A percentile compares a stretch with the other conserved stretches of the same genome.
Evolutionary conservation across 1,140 invertebrate species (phyloP).

Genomic region (Lepidurus packardi): DNA sequence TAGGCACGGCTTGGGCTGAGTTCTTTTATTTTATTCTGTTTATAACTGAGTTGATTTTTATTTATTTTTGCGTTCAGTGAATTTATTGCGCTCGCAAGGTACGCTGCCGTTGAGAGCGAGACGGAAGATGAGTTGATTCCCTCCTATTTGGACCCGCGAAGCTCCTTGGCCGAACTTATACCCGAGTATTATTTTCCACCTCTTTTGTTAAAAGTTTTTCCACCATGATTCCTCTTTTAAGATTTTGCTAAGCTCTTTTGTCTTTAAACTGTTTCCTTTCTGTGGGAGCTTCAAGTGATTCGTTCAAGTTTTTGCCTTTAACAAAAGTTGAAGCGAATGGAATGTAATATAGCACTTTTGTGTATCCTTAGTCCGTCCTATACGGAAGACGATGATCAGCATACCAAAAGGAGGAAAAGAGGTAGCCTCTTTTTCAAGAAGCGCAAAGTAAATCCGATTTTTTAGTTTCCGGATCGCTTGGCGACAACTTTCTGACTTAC

Average conservation of each 20-base stretch:
- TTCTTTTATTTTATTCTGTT: constrained; percentile 44
- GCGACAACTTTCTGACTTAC: constrained; percentile 32
- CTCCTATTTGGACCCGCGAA: constrained; percentile 43
- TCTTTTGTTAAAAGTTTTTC: constrained; percentile 42
- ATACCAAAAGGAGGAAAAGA: constrained; percentile 75
- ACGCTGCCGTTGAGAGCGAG: constrained; percentile 50
- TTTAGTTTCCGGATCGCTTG: constrained; percentile 32
- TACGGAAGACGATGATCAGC: constrained; percentile 61
- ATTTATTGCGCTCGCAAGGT: constrained; percentile 40
- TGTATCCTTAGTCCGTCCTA: constrained; percentile 43
- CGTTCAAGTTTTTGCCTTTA: not conserved
- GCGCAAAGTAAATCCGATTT: constrained; percentile 59
- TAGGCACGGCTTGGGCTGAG: constrained; percentile 30
- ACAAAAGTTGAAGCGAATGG: not conserved
- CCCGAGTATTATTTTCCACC: constrained; percentile 47
- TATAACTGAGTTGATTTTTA: constrained; percentile 35
- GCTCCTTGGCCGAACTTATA: constrained; percentile 47
- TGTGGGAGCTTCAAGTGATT: not conserved
- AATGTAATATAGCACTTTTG: constrained; percentile 28
- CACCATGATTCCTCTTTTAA: not conserved
- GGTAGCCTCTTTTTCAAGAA: constrained; percentile 84
- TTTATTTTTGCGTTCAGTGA: constrained; percentile 28
- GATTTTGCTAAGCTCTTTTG: constrained; percentile 20
- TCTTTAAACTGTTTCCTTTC: not conserved
- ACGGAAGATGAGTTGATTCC: constrained; percentile 49